phyloP scores from a whole-genome alignment of 2,113 vertebrate species.

The Semnornis frantzii region DNA sequence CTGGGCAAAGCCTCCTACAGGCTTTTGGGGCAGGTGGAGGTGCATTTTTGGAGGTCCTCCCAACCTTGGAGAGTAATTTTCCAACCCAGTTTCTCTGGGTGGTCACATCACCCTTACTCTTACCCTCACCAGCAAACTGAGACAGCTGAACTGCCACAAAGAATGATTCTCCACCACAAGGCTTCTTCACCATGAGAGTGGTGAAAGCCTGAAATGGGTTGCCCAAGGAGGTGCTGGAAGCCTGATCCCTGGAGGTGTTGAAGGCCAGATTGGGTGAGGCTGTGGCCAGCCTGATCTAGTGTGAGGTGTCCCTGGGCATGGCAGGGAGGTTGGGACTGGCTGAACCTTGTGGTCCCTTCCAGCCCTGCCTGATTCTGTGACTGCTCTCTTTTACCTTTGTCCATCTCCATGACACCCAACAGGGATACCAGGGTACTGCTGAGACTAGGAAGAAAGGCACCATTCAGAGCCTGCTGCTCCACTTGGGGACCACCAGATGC shows the following conservation, averaged over 20 bases:
- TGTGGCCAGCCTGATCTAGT: too few species aligned
- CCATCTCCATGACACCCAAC: background rate
- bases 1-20: rapidly evolving
- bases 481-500: background rate
- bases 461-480: background rate
- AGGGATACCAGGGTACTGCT: rapidly evolving
- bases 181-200: too few species aligned
- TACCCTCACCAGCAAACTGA: background rate
- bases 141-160: background rate
- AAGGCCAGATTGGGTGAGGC: too few species aligned
- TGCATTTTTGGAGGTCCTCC: rapidly evolving
- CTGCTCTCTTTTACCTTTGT: background rate
- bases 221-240: too few species aligned
- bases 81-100: background rate
- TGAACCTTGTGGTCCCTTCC: too few species aligned
- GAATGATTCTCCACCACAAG: too few species aligned
- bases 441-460: background rate
- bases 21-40: background rate
- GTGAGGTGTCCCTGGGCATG: too few species aligned
- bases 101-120: background rate
- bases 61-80: background rate
- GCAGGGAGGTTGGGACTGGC: too few species aligned
- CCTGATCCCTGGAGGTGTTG: too few species aligned
- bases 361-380: too few species aligned
- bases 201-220: too few species aligned